Base-by-base conservation (phyloP, 1,140 invertebrate genomes). In the Drosophila subpulchrella region DNA sequence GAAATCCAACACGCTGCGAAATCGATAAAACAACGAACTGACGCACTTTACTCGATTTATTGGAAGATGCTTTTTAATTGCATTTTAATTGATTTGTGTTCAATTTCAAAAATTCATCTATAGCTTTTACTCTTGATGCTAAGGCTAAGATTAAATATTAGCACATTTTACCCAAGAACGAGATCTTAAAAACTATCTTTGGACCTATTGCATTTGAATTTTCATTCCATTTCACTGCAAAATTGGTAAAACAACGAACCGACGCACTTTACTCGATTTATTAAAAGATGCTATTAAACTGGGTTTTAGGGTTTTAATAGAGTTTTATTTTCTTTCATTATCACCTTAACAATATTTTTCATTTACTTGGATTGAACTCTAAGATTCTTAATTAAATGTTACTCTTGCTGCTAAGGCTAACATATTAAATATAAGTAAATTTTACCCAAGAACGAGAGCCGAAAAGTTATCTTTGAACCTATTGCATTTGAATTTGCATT, bases 211-310 rank as follows among this genome's bases (percentile, higher is more conserved):
- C 7, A 34, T 10, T 50, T 11, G 3, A 48, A 48, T 48, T 48
- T 13, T 2, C 6, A n/a, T 30, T 12, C 4, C 30, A 30, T 24
- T 48, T 20, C 63, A 38, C 48, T 42, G 61, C 32, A 34, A 44
- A 80, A 84, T 77, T 66, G 59, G 73, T 70, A 61, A 77, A 54
- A 41, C 30, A 30, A 41, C 41, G 15, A 41, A 58, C 13, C 3
- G 1, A 39, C 1, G 11, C 1, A 2, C 2, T 4, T 2, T 27
- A 24, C 13, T 2, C 0, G 2, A 30, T 1, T 13, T 8, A 32
- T n/a, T 13, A 1, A 11, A 5, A 48, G 24, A 48, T n/a, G 13
- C 13, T 30, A 30, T 47, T 13, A 7, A 27, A 27, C n/a, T 30
- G 2, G 2, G 15, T 46, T 46, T 46, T 5, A 0, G 17, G 3